phyloP scores from a whole-genome alignment of 1,140 invertebrate species.

The Thalassaphorura encarpata region DNA sequence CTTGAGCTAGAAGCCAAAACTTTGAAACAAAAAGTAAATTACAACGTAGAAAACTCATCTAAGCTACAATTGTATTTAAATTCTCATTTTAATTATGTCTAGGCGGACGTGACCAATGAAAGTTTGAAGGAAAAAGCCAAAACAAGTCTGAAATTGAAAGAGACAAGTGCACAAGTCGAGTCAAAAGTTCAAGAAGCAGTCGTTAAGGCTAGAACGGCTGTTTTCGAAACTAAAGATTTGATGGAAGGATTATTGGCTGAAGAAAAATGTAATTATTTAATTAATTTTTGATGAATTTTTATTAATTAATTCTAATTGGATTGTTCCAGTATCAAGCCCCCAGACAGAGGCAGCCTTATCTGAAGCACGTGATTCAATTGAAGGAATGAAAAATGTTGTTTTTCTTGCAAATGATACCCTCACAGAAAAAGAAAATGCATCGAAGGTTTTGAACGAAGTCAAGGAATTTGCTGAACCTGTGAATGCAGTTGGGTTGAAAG shows the following conservation, averaged over 20 bases:
- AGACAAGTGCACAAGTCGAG: slow-evolving; percentile 37
- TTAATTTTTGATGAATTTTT: slow-evolving; percentile 3
- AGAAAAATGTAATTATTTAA: slow-evolving; percentile 40
- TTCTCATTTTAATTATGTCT: background rate
- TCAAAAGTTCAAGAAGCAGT: slow-evolving; percentile 36
- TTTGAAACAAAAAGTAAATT: slow-evolving; percentile 42
- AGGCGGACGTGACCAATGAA: slow-evolving; percentile 36
- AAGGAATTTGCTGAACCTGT: slow-evolving; percentile 55
- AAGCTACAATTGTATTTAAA: background rate
- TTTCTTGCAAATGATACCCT: slow-evolving; percentile 45
- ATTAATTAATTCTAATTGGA: slow-evolving; percentile 1
- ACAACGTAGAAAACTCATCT: no score
- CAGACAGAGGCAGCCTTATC: slow-evolving; percentile 64
- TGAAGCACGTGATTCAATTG: slow-evolving; percentile 59
- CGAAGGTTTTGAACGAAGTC: slow-evolving; percentile 55
- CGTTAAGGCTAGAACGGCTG: slow-evolving; percentile 39
- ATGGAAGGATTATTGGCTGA: slow-evolving; percentile 55
- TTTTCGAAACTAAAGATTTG: slow-evolving; percentile 54
- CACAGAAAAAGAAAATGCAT: slow-evolving; percentile 47
- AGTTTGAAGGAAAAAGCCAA: slow-evolving; percentile 34
- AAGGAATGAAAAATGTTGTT: slow-evolving; percentile 51
- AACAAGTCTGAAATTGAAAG: slow-evolving; percentile 30
- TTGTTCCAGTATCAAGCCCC: slow-evolving; percentile 40
- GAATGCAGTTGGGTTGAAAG: slow-evolving; percentile 45
- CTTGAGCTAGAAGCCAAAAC: slow-evolving; percentile 47